phyloP scores from a whole-genome alignment of 2,797 vertebrate species.

The Acipenser transmontanus region DNA sequence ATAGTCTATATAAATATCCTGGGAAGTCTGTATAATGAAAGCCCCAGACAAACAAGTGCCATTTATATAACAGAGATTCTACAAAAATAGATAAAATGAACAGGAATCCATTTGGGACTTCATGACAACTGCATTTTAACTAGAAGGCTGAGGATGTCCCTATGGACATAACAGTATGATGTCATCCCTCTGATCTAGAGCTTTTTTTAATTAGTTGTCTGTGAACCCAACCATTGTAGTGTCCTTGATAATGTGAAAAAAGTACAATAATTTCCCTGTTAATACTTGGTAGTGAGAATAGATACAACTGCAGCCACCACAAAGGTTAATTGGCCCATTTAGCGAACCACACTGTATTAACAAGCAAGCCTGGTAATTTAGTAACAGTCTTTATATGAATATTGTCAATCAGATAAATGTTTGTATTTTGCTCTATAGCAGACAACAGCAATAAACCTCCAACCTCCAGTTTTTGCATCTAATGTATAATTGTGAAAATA shows the following conservation, averaged over 20 bases:
- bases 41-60: not conserved
- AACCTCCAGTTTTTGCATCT: no score
- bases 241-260: not conserved
- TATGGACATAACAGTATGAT: not conserved
- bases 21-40: not conserved
- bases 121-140: not conserved
- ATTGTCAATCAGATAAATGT: no score
- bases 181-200: not conserved
- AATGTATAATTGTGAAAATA: no score
- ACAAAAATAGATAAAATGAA: not conserved
- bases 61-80: not conserved
- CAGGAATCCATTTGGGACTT: not conserved
- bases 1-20: no score
- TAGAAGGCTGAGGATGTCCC: not conserved
- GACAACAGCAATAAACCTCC: no score
- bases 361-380: no score
- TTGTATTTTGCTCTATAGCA: no score
- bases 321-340: no score
- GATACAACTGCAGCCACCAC: no score
- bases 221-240: not conserved
- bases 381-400: no score
- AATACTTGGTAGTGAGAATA: no score
- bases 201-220: not conserved
- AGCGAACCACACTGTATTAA: no score
- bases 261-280: not conserved